Evolutionary conservation across 2,113 vertebrate genomes (phyloP), one percentile per base, ranked within the genome.

Genomic region (Neotoma lepida): DNA sequence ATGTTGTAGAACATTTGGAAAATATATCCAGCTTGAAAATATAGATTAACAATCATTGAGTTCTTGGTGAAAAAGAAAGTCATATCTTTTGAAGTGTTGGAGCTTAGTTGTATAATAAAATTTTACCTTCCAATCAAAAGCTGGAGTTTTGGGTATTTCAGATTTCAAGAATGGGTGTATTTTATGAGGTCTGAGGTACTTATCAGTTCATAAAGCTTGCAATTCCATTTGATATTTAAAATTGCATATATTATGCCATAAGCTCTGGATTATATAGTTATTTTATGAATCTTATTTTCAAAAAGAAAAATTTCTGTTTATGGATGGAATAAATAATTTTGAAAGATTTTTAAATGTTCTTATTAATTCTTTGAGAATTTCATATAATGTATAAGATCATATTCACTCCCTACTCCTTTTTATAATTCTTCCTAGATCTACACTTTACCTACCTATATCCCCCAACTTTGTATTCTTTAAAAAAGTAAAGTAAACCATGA

Each of bases 11-110:
- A 1, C 49, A 70, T 66, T 91, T 77, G 49, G 13, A 24, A 86
- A 94, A 91, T 90, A 85, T 2, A 88, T 84, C 76, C 49, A 35
- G 68, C 17, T 95, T 92, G 58, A 95, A 82, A 89, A 61, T 93
- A 88, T 63, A 77, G 33, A 73, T 85, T 4, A 82, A 78, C 68
- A 71, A 13, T 30, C 89, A 86, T 84, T 88, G 51, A 73, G 0
- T 87, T 89, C 33, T 91, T 89, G 15, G 2, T 18, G 76, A 70
- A 88, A 82, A 6, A 66, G 18, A 91, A 89, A 93, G 51, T 84
- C 17, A 44, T 95, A 44, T 87, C n/a, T 90, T 93, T 92, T 90
- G 33, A 93, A 93, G 22, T 26, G 56, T 1, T 68, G 49, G 85
- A 56, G 46, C 10, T 95, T 93, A 95, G 9, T 73, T 93, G 89